These are phyloP conservation scores for Holothuria leucospilota DNA, from an alignment of 53 echinoderm and acorn worm species.

Conservation along the genomic window DNA sequence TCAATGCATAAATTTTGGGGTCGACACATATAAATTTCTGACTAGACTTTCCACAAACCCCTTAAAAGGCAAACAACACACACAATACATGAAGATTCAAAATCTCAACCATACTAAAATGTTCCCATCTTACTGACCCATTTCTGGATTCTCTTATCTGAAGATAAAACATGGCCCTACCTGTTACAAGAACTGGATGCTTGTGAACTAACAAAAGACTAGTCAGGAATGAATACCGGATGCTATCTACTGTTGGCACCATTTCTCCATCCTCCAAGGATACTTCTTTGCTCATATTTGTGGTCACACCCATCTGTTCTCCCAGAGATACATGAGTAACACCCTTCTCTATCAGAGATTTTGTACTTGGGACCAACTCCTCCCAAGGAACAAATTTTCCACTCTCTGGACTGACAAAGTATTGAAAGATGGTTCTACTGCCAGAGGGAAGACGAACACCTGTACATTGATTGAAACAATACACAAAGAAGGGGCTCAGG, in stretches of 20 bases:
- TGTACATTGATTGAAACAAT: conserved; percentile 9
- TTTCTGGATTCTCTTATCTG: too few relatives aligned
- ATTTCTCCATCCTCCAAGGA: conserved; percentile 82
- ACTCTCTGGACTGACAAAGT: conserved; percentile 95
- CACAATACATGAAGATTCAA: too few relatives aligned
- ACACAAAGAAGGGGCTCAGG: neutral
- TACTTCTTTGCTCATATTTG: conserved; percentile 78
- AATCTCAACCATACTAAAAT: too few relatives aligned
- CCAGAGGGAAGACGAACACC: conserved; percentile 96
- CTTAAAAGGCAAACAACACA: too few relatives aligned
- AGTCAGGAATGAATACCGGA: conserved; percentile 89
- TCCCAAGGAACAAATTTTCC: conserved; percentile 99
- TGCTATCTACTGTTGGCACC: conserved; percentile 93
- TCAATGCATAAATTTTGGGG: too few relatives aligned
- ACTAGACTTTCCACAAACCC: too few relatives aligned
- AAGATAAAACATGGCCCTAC: conserved; percentile 36
- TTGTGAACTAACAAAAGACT: conserved; percentile 87
- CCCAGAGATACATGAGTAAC: conserved; percentile 92
- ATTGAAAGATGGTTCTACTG: conserved; percentile 97
- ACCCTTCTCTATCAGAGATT: conserved; percentile 98
- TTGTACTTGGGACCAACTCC: conserved; percentile 95
- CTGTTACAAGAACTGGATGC: conserved; percentile 93
- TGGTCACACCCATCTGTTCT: conserved; percentile 95
- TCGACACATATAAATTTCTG: too few relatives aligned
- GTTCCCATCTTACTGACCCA: too few relatives aligned